Conservation (phyloP, 2,888 invertebrate species). For the Chloroclystis v-ata region DNA sequence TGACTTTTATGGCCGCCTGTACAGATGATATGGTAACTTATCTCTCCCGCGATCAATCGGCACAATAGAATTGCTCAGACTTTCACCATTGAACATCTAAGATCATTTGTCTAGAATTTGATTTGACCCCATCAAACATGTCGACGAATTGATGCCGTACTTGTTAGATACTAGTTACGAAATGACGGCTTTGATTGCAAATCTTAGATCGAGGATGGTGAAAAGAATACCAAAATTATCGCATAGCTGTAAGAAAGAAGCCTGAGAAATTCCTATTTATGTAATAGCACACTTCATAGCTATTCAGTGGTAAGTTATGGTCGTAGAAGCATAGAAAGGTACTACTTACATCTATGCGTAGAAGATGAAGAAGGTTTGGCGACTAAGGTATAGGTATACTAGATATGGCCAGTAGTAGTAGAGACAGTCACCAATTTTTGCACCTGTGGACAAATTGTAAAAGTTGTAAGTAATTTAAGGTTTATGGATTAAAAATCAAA, state of each 20-base stretch:
- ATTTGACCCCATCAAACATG: constrained; percentile 52
- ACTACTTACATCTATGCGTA: too few relatives aligned
- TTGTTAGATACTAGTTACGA: constrained; percentile 5
- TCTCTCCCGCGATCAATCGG: constrained; percentile 57
- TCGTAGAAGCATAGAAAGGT: too few relatives aligned
- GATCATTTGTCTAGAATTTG: constrained; percentile 44
- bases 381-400: too few relatives aligned
- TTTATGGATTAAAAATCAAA: too few relatives aligned
- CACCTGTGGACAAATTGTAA: too few relatives aligned
- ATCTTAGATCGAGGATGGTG: background rate
- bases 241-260: background rate
- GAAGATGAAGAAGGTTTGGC: too few relatives aligned
- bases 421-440: too few relatives aligned
- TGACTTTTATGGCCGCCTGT: constrained; percentile 10
- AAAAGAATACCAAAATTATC: background rate
- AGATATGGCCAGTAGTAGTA: too few relatives aligned
- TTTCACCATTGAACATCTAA: constrained; percentile 52
- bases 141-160: constrained; percentile 35
- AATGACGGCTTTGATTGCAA: constrained; percentile 6
- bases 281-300: too few relatives aligned
- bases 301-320: too few relatives aligned
- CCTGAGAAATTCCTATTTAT: background rate
- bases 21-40: constrained; percentile 49
- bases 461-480: too few relatives aligned
- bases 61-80: constrained; percentile 60